Evolutionary conservation across 2,888 invertebrate genomes (phyloP).

Genomic region (Platycheirus albimanus): DNA sequence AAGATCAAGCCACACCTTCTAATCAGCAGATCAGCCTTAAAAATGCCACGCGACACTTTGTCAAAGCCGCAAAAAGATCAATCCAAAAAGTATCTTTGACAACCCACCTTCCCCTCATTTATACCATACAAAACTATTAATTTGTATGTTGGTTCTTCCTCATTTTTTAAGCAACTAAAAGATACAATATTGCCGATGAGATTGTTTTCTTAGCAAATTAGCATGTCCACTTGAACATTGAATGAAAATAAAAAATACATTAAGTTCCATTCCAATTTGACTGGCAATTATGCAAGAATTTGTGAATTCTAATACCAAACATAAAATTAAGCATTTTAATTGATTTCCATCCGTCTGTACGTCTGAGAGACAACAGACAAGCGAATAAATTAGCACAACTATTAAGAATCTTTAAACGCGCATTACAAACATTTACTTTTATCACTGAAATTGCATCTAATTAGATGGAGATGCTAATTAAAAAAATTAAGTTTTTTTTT

Average conservation of each 20-base stretch:
- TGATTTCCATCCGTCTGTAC: not conserved
- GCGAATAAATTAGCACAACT: constrained; percentile 31
- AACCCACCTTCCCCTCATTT: no score
- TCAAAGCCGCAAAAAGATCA: not conserved
- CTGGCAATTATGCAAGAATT: constrained; percentile 1
- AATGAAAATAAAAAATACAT: not conserved
- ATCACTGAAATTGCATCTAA: not conserved
- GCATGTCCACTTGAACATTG: not conserved
- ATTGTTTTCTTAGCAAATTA: not conserved
- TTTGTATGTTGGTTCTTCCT: not conserved
- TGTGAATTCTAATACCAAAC: constrained; percentile 14
- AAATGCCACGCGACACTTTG: not conserved
- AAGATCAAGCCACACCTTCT: not conserved
- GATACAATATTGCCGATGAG: not conserved
- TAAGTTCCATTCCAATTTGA: constrained; percentile 12
- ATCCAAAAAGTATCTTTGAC: not conserved
- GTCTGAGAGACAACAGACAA: not conserved
- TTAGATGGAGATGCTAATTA: not conserved
- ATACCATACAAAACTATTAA: not conserved
- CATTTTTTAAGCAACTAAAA: not conserved
- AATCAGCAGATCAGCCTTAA: not conserved
- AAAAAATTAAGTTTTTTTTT: not conserved
- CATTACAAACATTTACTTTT: constrained; percentile 25
- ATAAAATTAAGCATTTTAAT: constrained; percentile 22
- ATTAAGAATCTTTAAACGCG: constrained; percentile 27